A percentile compares a stretch with the other conserved stretches of the same genome.
Evolutionary conservation across 2,888 invertebrate genomes (phyloP).

Genomic region (Conomelus anceps): DNA sequence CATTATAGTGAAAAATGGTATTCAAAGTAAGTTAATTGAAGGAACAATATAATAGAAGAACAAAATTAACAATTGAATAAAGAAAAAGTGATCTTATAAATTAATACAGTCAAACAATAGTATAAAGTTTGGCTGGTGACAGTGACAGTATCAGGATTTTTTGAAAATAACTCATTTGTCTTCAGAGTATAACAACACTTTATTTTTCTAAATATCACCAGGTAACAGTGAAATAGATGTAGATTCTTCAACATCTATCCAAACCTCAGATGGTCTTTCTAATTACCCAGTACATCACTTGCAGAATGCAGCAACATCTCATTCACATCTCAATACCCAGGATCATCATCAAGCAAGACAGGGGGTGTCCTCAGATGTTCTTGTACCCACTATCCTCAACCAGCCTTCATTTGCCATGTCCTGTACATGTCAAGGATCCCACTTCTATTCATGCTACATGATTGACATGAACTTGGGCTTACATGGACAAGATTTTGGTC

Average conservation of each 20-base stretch:
- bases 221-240: background rate
- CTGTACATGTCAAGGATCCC: background rate
- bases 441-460: background rate
- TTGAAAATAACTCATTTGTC: no score
- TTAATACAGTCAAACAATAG: no score
- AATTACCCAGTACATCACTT: background rate
- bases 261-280: background rate
- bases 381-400: background rate
- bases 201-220: background rate
- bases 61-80: no score
- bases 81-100: no score
- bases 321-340: background rate
- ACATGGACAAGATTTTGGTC: background rate
- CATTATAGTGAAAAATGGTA: no score
- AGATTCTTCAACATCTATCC: background rate
- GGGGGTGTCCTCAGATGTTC: background rate
- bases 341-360: background rate
- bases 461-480: background rate
- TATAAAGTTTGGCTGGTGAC: no score
- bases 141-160: no score
- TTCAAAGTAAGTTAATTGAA: no score
- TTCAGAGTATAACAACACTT: no score
- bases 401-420: no score
- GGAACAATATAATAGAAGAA: no score
- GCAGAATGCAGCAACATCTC: background rate